These are phyloP conservation scores for Eilema sororculum DNA, from an alignment of 2,888 invertebrate species.

Conservation along the genomic window DNA sequence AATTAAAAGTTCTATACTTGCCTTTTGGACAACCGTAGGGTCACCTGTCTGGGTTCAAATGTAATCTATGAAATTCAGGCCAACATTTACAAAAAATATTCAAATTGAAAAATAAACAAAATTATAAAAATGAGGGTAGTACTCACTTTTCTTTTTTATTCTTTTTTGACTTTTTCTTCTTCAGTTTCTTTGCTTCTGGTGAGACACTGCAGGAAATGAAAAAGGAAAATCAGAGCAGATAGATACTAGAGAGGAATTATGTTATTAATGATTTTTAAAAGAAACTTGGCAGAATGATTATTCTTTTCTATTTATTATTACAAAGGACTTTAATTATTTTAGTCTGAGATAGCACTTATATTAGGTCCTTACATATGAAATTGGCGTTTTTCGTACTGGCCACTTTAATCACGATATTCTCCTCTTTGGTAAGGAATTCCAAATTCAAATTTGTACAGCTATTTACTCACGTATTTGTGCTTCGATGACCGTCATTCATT, in stretches of 20 bases:
- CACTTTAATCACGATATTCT: too few species aligned
- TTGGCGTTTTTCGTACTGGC: too few species aligned
- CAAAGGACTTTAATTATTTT: too few species aligned
- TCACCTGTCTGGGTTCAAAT: slow-evolving; percentile 81
- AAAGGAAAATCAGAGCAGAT: background rate
- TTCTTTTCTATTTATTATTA: too few species aligned
- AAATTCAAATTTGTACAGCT: too few species aligned
- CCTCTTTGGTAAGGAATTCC: too few species aligned
- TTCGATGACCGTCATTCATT: too few species aligned
- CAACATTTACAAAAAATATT: slow-evolving; percentile 53
- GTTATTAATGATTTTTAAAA: background rate
- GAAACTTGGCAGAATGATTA: too few species aligned
- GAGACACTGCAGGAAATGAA: slow-evolving; percentile 87
- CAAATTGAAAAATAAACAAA: slow-evolving; percentile 37
- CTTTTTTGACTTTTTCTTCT: slow-evolving; percentile 93
- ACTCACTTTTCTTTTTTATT: slow-evolving; percentile 92
- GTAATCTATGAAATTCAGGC: slow-evolving; percentile 65
- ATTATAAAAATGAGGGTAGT: slow-evolving; percentile 26
- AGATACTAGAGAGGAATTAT: background rate
- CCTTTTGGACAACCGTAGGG: slow-evolving; percentile 77
- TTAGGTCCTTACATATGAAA: too few species aligned
- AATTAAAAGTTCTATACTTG: slow-evolving; percentile 67
- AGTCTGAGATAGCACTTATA: too few species aligned
- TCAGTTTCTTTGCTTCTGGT: slow-evolving; percentile 91
- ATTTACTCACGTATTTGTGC: too few species aligned